Evolutionary conservation across 2,888 invertebrate species (phyloP).

Genomic region (Ernsta delagoae): DNA sequence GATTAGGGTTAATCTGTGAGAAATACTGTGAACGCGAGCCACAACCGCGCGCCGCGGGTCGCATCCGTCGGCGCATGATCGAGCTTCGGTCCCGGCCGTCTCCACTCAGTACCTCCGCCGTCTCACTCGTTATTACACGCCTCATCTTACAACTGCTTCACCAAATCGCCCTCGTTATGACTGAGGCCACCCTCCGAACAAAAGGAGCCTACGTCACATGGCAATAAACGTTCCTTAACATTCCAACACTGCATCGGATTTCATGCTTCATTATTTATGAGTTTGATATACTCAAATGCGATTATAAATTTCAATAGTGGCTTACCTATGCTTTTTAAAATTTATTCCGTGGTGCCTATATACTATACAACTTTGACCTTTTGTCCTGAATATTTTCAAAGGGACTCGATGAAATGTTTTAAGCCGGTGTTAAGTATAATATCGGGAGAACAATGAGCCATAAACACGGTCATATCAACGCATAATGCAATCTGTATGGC

Average conservation of each 20-base stretch:
- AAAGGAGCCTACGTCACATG: not conserved
- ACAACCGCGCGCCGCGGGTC: slow-evolving; percentile 39
- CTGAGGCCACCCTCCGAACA: slow-evolving; percentile 41
- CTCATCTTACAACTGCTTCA: slow-evolving; percentile 35
- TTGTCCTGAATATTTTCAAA: slow-evolving; percentile 61
- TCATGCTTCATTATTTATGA: slow-evolving; percentile 43
- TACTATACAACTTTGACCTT: slow-evolving; percentile 54
- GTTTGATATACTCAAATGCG: slow-evolving; percentile 40
- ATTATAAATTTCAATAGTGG: slow-evolving; percentile 47
- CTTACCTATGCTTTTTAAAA: slow-evolving; percentile 36
- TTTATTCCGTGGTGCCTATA: slow-evolving; percentile 30
- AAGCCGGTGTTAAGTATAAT: slow-evolving; percentile 71
- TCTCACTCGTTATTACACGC: too few relatives aligned
- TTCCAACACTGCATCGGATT: slow-evolving; percentile 41
- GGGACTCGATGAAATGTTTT: slow-evolving; percentile 67
- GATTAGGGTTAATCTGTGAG: slow-evolving; percentile 66
- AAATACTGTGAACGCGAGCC: slow-evolving; percentile 40
- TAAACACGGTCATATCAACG: slow-evolving; percentile 77
- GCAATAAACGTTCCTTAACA: slow-evolving; percentile 36
- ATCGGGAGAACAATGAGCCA: slow-evolving; percentile 76
- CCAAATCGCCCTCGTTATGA: slow-evolving; percentile 41
- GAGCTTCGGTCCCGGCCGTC: slow-evolving; percentile 54
- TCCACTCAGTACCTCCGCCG: slow-evolving; percentile 9
- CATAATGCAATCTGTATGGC: slow-evolving; percentile 63
- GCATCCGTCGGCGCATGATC: slow-evolving; percentile 75